Evolutionary conservation across 2,888 invertebrate species (phyloP), one percentile per base, ranked within the genome.

Genomic region (Himalopsyche kuldschensis): DNA sequence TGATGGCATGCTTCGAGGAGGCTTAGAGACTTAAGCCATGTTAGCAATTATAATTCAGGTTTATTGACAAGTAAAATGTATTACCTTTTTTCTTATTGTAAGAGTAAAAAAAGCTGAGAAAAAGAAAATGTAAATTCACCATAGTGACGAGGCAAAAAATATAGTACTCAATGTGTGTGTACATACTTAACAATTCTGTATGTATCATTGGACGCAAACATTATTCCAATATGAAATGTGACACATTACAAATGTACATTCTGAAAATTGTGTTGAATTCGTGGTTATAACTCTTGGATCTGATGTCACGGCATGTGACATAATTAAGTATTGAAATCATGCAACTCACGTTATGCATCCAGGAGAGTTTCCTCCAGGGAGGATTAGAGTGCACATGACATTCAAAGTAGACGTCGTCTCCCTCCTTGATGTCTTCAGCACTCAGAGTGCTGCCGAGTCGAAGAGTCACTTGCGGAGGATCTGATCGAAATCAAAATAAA

Each of bases 401-500:
- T 92, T 97, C 97, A 91, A 97, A 97, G 92, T 97, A 97, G 84
- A 97, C 97, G 91, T 97, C 97, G 88, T 97, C 97, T 79, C 97
- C 97, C 90, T 97, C 97, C 90, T 97, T 97, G 92, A 97, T 97
- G 92, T 97, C 97, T 87, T 95, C 95, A 84, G 96, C 94, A 88
- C 95, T 95, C 87, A 97, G 92, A 84, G 97, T 97, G 88, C 96
- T 96, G 88, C 97, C 97, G 87, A 97, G 92, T 85, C 95, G 93
- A 87, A 97, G 90, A 82, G 95, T 94, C 85, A 97, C 96, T 89
- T 96, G 94, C 77, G 97, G 97, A 17, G 97, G 95, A 92, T 97
- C 97, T 97, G 93, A 31, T 90, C 6, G 20, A 78, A 15, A 78
- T 24, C 20, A 47, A 31, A 27, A 41, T 41, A 41, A 15, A 41